phyloP scores from a whole-genome alignment of 2,888 invertebrate genomes.

The Cremastinae sp. region DNA sequence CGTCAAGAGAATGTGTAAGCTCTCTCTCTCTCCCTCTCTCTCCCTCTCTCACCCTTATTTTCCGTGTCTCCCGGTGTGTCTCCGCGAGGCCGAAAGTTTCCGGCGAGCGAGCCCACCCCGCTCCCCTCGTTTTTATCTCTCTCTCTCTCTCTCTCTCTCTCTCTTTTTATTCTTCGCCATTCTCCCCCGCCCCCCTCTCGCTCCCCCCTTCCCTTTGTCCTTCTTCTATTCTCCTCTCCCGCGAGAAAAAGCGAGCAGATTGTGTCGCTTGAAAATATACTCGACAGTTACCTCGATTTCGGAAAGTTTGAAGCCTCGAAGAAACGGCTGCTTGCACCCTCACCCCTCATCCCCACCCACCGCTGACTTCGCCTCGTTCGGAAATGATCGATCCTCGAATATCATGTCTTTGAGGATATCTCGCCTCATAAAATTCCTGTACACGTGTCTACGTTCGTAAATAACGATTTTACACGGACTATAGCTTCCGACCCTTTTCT shows the following conservation, averaged over 20 bases:
- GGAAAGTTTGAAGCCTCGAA: slow-evolving; percentile 14
- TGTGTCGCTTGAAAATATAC: slow-evolving; percentile 18
- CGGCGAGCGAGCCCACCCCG: slow-evolving; percentile 33
- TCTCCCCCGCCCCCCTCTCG: not conserved
- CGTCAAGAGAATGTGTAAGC: slow-evolving; percentile 62
- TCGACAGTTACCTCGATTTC: slow-evolving; percentile 28
- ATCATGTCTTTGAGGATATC: not conserved
- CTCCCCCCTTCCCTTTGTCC: slow-evolving; percentile 3
- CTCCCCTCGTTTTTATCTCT: slow-evolving; percentile 23
- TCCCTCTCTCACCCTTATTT: slow-evolving; percentile 28
- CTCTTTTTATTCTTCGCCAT: not conserved
- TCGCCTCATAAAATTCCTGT: not conserved
- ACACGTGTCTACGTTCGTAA: no score
- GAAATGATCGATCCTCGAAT: slow-evolving; percentile 5
- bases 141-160: slow-evolving; percentile 11
- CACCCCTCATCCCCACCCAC: no score
- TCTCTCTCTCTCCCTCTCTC: slow-evolving; percentile 20
- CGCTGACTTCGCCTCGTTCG: no score
- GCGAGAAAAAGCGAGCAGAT: slow-evolving; percentile 21
- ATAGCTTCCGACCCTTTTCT: slow-evolving; percentile 13
- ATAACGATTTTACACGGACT: not conserved
- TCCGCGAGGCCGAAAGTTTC: slow-evolving; percentile 55
- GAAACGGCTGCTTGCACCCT: slow-evolving; percentile 2
- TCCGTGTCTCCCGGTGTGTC: slow-evolving; percentile 16
- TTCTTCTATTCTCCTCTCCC: not conserved